These are phyloP conservation scores for Cheirogaleus medius DNA, from an alignment of 2,113 vertebrate species.

Conservation along the genomic window DNA sequence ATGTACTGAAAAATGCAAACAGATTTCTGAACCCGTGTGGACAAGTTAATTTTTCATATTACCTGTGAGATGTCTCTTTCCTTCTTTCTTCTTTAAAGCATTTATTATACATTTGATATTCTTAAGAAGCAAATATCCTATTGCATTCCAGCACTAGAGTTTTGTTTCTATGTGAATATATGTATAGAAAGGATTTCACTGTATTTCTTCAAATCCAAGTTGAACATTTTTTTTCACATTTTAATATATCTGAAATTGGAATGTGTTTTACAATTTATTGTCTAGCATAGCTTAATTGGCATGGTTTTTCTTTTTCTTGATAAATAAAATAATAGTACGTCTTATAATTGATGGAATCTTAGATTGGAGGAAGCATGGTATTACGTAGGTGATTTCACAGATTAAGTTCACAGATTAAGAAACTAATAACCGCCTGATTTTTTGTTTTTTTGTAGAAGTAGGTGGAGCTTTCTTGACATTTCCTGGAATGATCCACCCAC, in stretches of 20 bases:
- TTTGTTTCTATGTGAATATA: slow-evolving; percentile 39
- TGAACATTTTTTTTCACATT: neutral
- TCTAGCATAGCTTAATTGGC: neutral
- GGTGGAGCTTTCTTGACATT: slow-evolving; percentile 62
- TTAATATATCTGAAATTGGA: slow-evolving; percentile 23
- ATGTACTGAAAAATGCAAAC: slow-evolving; percentile 76
- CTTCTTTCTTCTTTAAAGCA: slow-evolving; percentile 66
- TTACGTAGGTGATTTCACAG: slow-evolving; percentile 54
- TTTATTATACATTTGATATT: slow-evolving; percentile 72
- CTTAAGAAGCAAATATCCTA: slow-evolving; percentile 67
- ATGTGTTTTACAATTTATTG: neutral
- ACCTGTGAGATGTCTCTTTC: slow-evolving; percentile 77
- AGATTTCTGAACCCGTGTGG: slow-evolving; percentile 80
- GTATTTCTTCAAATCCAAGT: slow-evolving; percentile 21
- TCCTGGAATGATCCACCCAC: slow-evolving; percentile 76
- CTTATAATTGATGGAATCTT: slow-evolving; percentile 4
- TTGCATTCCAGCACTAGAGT: slow-evolving; percentile 56
- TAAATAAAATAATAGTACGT: neutral
- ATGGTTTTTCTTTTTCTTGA: neutral
- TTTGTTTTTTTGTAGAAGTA: slow-evolving; percentile 14
- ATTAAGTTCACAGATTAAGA: slow-evolving; percentile 56
- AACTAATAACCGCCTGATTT: slow-evolving; percentile 79
- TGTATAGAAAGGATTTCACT: slow-evolving; percentile 68
- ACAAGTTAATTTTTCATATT: slow-evolving; percentile 76
- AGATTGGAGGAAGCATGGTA: neutral